phyloP scores from a whole-genome alignment of 37 sponge, comb jelly and placozoan species.

The Ianthella basta region DNA sequence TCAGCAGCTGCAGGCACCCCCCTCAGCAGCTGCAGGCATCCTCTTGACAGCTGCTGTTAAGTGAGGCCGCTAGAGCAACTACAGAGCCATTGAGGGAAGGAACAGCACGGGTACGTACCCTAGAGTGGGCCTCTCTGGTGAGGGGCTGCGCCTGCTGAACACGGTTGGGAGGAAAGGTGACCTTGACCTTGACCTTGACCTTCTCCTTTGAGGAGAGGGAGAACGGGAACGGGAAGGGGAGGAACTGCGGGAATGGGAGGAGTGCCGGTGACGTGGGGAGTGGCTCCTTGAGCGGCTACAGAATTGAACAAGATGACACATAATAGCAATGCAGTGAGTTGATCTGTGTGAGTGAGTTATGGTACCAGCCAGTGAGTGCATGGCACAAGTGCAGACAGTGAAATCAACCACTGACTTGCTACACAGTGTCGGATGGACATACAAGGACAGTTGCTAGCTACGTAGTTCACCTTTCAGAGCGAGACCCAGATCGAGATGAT shows the following conservation, averaged over 20 bases:
- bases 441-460: too few relatives aligned
- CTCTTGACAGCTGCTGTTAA: too few relatives aligned
- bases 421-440: too few relatives aligned
- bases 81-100: too few relatives aligned
- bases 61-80: too few relatives aligned
- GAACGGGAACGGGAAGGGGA: conserved; percentile 61
- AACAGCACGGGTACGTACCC: not conserved
- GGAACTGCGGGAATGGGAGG: conserved; percentile 25
- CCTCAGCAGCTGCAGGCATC: too few relatives aligned
- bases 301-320: too few relatives aligned
- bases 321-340: too few relatives aligned
- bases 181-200: conserved; percentile 38
- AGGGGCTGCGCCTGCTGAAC: conserved; percentile 2
- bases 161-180: conserved; percentile 74
- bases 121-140: conserved; percentile 29
- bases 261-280: conserved; percentile 28
- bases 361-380: not conserved
- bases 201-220: conserved; percentile 35
- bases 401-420: too few relatives aligned
- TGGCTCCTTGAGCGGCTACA: conserved; percentile 15
- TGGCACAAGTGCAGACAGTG: not conserved
- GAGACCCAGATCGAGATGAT: conserved; percentile 14
- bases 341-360: too few relatives aligned
- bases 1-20: too few relatives aligned
- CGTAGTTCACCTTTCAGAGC: conserved; percentile 1